Evolutionary conservation across 2,888 invertebrate genomes (phyloP).

Genomic region (Urechis unicinctus): DNA sequence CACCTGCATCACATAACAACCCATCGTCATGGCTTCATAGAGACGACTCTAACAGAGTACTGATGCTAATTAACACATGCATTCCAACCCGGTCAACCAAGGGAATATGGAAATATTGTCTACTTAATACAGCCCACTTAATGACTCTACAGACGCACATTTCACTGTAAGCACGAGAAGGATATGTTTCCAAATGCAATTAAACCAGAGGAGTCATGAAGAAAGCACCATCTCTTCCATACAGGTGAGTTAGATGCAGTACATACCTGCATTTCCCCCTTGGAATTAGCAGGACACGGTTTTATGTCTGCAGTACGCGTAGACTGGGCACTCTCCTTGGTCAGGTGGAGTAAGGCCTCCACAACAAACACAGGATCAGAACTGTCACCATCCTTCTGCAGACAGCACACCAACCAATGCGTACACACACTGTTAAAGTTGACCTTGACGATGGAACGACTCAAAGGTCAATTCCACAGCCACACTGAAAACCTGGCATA

Average conservation of each 20-base stretch:
- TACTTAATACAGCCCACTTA: not conserved
- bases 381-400: constrained; percentile 22
- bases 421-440: not conserved
- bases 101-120: constrained; percentile 12
- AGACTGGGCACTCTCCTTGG: constrained; percentile 57
- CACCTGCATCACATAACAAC: constrained; percentile 63
- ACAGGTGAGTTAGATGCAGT: not conserved
- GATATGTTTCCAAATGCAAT: not conserved
- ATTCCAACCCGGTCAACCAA: constrained; percentile 71
- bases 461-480: too few species aligned
- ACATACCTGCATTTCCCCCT: constrained; percentile 73
- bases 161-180: not conserved
- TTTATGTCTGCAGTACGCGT: constrained; percentile 36
- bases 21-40: not conserved
- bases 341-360: constrained; percentile 77
- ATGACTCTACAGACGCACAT: not conserved
- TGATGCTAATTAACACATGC: constrained; percentile 62
- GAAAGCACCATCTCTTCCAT: not conserved
- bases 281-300: constrained; percentile 58
- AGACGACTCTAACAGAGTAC: too few species aligned
- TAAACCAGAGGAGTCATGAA: not conserved
- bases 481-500: too few species aligned
- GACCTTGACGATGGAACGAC: too few species aligned
- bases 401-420: not conserved
- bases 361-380: constrained; percentile 66